These are phyloP conservation scores for Myotis daubentonii DNA, from an alignment of 2,797 vertebrate genomes.

Conservation along the genomic window DNA sequence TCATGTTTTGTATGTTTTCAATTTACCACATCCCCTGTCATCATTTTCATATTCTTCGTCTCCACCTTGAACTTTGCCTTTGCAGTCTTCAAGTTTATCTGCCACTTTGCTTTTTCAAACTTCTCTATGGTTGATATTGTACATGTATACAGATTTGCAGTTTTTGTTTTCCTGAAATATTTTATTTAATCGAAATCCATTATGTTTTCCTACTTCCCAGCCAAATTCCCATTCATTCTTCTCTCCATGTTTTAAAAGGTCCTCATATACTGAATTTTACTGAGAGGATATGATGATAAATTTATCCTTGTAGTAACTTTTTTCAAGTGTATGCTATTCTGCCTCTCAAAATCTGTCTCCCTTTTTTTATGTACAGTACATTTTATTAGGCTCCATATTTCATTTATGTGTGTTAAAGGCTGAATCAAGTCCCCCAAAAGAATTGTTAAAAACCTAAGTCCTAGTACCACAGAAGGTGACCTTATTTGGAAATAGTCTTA, in stretches of 20 bases:
- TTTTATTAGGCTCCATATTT: neutral
- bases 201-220: neutral
- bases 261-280: neutral
- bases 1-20: neutral
- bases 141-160: neutral
- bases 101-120: neutral
- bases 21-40: neutral
- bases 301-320: neutral
- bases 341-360: neutral
- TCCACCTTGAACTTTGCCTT: neutral
- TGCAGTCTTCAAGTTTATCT: neutral
- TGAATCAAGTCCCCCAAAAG: neutral
- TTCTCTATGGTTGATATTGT: neutral
- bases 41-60: neutral
- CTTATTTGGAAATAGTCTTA: neutral
- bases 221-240: neutral
- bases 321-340: neutral
- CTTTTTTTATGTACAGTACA: neutral
- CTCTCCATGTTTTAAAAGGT: neutral
- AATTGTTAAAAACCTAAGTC: neutral
- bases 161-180: neutral
- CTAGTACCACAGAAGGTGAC: neutral
- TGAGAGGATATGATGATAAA: neutral
- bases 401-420: neutral
- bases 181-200: neutral